Evolutionary conservation across 2,797 vertebrate species (phyloP), one percentile per base, ranked within the genome.

Genomic region (Sardinella longiceps): DNA sequence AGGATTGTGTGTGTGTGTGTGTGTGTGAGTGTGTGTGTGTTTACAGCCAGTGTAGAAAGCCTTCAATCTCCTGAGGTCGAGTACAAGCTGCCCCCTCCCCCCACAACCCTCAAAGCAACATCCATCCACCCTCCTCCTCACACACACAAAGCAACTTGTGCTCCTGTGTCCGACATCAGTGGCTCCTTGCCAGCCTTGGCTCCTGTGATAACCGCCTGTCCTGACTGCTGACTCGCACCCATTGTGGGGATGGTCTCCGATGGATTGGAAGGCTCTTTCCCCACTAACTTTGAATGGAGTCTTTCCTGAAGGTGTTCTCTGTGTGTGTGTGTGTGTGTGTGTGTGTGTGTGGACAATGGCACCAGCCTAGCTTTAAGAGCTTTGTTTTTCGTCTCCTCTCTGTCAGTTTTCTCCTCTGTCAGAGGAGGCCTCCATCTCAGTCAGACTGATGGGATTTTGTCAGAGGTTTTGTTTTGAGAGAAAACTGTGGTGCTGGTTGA

Each of bases 401-500:
- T 39, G 1, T 20, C 23, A 66, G 60, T 74, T 37, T 39, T 39
- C 15, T 74, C 15, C 30, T 37, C 66, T 37, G 33, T 74, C 33
- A 39, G 33, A 37, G 33, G 66, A 39, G 66, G 12, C 33, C 66
- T 74, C 66, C 66, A 74, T 37, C 66, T 74, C 66, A 37, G 33
- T 6, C 66, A 74, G 66, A 50, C 50, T 81, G 82, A 51, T 37
- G 30, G 33, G 77, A 5, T 14, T 25, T 60, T 58, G 39, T 66
- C 0, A 83, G 15, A 87, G 45, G 46, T 82, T 50, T 63, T 84
- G 1, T 82, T 33, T 50, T 77, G 45, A 66, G 25, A 58, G 20
- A 23, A 70, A 25, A 84, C 20, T 25, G 11, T 20, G 60, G 84
- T 82, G 83, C 80, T 70, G 81, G 82, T 77, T 66, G 81, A 84